phyloP scores from a whole-genome alignment of 2,888 invertebrate species.

The Hypercompe scribonia region DNA sequence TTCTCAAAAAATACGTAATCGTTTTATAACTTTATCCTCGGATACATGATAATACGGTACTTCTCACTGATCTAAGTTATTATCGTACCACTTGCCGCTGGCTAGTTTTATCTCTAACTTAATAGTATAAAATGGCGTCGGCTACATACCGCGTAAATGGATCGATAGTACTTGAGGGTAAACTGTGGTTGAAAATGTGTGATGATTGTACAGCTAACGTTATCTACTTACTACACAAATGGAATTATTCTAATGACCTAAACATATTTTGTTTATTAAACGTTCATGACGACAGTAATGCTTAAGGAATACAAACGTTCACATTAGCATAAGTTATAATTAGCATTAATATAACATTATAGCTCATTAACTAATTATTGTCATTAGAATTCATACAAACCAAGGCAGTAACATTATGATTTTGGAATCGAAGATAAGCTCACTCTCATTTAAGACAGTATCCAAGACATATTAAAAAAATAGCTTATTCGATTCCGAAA shows the following conservation, averaged over 20 bases:
- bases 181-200: slow-evolving; percentile 56
- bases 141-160: background rate
- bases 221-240: background rate
- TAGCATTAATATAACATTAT: slow-evolving; percentile 2
- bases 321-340: background rate
- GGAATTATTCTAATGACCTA: slow-evolving; percentile 1
- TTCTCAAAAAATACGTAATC: background rate
- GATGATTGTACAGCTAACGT: slow-evolving; percentile 1
- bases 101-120: background rate
- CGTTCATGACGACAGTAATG: slow-evolving; percentile 6
- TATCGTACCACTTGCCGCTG: background rate
- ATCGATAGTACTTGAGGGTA: slow-evolving; percentile 41
- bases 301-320: slow-evolving; percentile 2
- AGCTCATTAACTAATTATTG: slow-evolving; percentile 29
- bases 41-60: background rate
- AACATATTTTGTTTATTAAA: slow-evolving; percentile 1
- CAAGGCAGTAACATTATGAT: slow-evolving; percentile 49
- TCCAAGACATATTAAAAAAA: slow-evolving; percentile 1
- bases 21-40: too few species aligned
- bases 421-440: slow-evolving; percentile 57
- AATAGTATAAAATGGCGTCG: background rate
- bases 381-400: slow-evolving; percentile 30
- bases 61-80: background rate
- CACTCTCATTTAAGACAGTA: slow-evolving; percentile 1
- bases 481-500: slow-evolving; percentile 55